These are phyloP conservation scores for Solenopsis fugax DNA, from an alignment of 1,140 invertebrate genomes.

Conservation along the genomic window DNA sequence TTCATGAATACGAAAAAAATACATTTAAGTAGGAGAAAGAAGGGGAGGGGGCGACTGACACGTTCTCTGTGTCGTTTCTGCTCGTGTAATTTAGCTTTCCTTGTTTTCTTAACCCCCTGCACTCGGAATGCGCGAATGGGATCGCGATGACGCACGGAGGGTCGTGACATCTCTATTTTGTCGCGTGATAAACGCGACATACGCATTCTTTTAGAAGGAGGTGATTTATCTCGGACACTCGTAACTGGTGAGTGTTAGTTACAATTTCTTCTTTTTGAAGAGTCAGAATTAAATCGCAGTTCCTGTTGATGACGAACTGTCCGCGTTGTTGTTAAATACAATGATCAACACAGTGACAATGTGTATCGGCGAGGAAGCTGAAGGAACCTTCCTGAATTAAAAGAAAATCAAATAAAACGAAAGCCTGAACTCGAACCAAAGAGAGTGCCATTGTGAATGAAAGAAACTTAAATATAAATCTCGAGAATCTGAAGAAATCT, in stretches of 20 bases:
- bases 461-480: constrained; percentile 36
- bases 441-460: background rate
- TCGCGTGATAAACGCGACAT: constrained; percentile 13
- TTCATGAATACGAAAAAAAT: background rate
- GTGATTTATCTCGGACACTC: constrained; percentile 4
- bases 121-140: constrained; percentile 24
- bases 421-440: background rate
- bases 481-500: background rate
- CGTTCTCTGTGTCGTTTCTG: constrained; percentile 75
- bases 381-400: background rate
- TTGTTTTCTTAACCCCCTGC: background rate
- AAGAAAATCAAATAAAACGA: constrained; percentile 22
- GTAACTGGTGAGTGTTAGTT: constrained; percentile 18
- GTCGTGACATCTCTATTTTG: constrained; percentile 70
- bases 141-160: constrained; percentile 59
- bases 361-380: background rate
- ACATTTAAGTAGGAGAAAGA: no score
- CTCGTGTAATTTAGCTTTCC: background rate
- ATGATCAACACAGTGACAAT: background rate
- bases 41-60: constrained; percentile 41
- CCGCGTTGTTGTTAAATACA: background rate
- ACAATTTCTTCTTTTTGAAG: background rate
- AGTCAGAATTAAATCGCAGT: constrained; percentile 24
- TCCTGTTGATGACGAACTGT: constrained; percentile 1
- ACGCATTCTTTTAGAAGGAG: constrained; percentile 19